Evolutionary conservation across 2,113 vertebrate species (phyloP), one percentile per base, ranked within the genome.

Genomic region (Ophthalmolycus amberensis): DNA sequence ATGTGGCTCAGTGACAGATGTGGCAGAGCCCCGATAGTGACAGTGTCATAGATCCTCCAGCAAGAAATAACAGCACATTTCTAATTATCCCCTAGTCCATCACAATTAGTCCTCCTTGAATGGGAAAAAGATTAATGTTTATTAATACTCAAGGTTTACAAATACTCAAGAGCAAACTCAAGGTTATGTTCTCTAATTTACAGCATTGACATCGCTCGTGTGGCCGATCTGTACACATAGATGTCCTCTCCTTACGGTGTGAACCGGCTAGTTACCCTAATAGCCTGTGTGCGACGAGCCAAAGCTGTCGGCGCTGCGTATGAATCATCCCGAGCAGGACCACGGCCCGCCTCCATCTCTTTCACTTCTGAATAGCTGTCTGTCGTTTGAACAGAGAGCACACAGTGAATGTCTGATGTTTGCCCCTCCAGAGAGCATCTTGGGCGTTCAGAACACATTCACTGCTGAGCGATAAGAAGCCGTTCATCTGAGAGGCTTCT

Each of bases 401-500:
- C 67, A 11, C 18, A 25, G 65, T 5, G 37, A 4, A 7, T 20
- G 66, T 79, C 71, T 64, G 48, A 9, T 44, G 60, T 78, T 74
- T 75, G 72, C 44, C 81, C 82, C 88, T 85, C 89, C 85, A 89
- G 59, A 71, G 68, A 82, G 83, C 58, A 48, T 89, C 66, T 62
- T 68, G 10, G 38, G 25, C 85, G 66, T 81, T 71, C 74, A 63
- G 77, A 78, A 66, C 42, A 22, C 60, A 82, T 86, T 83, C 88
- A 77, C 83, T 71, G 68, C 68, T 12, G 25, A 54, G 70, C 77
- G 80, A 83, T 71, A 84, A 90, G 77, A 59, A 80, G 75, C 81
- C 84, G 91, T 91, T 91, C 90, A 85, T 88, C 79, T 86, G 46
- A 89, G 74, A 92, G 79, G 71, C 79, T 87, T 77, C 77, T 74